Evolutionary conservation across 92 coral and sea anemone species (phyloP).

Genomic region (Epizoanthus scotinus): DNA sequence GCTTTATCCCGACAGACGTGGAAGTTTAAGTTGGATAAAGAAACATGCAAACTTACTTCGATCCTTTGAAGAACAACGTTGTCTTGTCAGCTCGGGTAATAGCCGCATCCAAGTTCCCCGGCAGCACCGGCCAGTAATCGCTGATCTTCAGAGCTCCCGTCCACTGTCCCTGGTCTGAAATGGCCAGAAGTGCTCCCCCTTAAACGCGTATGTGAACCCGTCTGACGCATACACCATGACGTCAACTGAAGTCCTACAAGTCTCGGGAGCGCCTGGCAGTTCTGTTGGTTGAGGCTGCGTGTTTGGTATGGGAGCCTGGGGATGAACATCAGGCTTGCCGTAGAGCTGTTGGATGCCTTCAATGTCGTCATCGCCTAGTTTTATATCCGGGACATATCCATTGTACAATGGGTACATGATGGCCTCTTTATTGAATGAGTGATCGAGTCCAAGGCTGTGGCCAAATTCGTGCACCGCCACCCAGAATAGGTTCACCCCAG

Average conservation of each 20-base stretch:
- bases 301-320: constrained; percentile 35
- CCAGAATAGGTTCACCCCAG: constrained; percentile 70
- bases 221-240: constrained; percentile 60
- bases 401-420: constrained; percentile 85
- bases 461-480: constrained; percentile 90
- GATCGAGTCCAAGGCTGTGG: constrained; percentile 86
- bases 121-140: constrained; percentile 69
- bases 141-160: constrained; percentile 63
- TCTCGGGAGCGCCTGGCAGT: too few relatives aligned
- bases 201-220: constrained; percentile 71
- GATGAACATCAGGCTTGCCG: constrained; percentile 47
- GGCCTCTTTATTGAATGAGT: constrained; percentile 59
- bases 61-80: constrained; percentile 84
- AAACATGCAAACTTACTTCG: constrained; percentile 27
- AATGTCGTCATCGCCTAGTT: constrained; percentile 71
- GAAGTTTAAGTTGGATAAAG: too few relatives aligned
- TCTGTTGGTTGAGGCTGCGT: too few relatives aligned
- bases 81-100: constrained; percentile 50
- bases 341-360: constrained; percentile 77
- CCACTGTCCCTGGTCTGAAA: constrained; percentile 57
- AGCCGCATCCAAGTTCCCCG: constrained; percentile 72
- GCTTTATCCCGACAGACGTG: too few relatives aligned
- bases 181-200: constrained; percentile 83
- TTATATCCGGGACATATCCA: constrained; percentile 57
- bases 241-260: constrained; percentile 44